phyloP scores from a whole-genome alignment of 64 coral and sea anemone species.

The Acropora yongei region DNA sequence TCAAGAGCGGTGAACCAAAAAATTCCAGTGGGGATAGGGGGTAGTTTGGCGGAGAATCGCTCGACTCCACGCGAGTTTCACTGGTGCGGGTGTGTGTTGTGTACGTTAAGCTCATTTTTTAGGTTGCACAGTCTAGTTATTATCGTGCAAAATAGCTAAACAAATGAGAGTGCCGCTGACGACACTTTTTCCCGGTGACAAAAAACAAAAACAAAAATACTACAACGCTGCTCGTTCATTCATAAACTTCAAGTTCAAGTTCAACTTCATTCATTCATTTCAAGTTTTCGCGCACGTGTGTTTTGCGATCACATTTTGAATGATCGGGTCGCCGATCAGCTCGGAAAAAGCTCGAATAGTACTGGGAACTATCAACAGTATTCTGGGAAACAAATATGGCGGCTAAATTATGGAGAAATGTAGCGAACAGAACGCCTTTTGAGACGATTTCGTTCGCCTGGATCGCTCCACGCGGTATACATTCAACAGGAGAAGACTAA shows the following conservation, averaged over 20 bases:
- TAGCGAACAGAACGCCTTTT: not conserved
- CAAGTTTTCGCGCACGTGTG: not conserved
- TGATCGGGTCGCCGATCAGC: not conserved
- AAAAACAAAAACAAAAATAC: too few species aligned
- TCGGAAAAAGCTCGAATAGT: not conserved
- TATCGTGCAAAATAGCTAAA: too few species aligned
- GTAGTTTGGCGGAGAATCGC: too few species aligned
- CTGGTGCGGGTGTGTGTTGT: too few species aligned
- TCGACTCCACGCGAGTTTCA: too few species aligned
- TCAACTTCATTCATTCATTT: not conserved
- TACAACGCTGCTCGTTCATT: not conserved
- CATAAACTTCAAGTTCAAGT: not conserved
- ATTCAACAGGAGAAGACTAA: not conserved
- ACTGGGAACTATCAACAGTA: not conserved
- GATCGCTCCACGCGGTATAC: not conserved
- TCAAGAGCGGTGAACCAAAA: too few species aligned
- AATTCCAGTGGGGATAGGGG: too few species aligned
- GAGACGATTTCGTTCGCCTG: not conserved
- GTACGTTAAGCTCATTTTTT: too few species aligned
- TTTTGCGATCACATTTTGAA: not conserved
- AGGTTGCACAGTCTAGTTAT: too few species aligned
- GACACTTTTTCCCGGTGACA: too few species aligned
- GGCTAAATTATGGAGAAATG: not conserved
- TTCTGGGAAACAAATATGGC: not conserved
- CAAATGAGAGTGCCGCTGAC: too few species aligned